phyloP scores from a whole-genome alignment of 2,888 invertebrate genomes.

The Cosmorhoe ocellata region DNA sequence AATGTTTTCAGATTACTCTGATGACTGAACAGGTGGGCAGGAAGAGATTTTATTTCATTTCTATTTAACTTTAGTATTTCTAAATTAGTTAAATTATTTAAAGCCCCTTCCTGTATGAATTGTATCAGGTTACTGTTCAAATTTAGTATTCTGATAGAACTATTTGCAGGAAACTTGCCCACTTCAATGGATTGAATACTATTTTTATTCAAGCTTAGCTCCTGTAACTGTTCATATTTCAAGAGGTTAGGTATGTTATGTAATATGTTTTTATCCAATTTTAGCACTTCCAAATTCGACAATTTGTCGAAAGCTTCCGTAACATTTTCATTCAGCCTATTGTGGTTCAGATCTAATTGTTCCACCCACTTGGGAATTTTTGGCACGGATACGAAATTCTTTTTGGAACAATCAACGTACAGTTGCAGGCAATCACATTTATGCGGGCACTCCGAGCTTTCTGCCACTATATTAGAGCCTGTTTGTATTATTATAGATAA shows the following conservation, averaged over 20 bases:
- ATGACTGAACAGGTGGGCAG: constrained; percentile 88
- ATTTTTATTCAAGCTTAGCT: constrained; percentile 85
- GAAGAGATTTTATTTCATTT: constrained; percentile 87
- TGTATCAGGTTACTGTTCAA: constrained; percentile 86
- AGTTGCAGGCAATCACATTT: constrained; percentile 88
- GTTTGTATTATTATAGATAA: constrained; percentile 57
- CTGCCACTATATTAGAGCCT: constrained; percentile 57
- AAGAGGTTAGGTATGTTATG: constrained; percentile 81
- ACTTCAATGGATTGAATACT: constrained; percentile 79
- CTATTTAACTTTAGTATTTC: constrained; percentile 90
- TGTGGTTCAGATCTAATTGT: constrained; percentile 85
- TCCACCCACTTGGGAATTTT: constrained; percentile 89
- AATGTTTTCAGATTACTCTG: constrained; percentile 86
- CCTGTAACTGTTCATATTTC: constrained; percentile 77
- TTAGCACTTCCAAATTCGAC: constrained; percentile 62
- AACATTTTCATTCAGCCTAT: constrained; percentile 69
- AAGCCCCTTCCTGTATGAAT: constrained; percentile 86
- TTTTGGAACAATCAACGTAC: constrained; percentile 89
- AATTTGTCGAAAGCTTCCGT: constrained; percentile 63
- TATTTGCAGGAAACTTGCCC: constrained; percentile 83
- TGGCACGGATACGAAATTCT: constrained; percentile 87
- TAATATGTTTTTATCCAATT: constrained; percentile 82
- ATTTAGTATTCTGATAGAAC: constrained; percentile 68
- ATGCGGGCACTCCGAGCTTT: constrained; percentile 83
- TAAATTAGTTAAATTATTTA: constrained; percentile 87